These are phyloP conservation scores for Anolis apletophallus DNA, from an alignment of 2,797 vertebrate genomes.

Conservation along the genomic window DNA sequence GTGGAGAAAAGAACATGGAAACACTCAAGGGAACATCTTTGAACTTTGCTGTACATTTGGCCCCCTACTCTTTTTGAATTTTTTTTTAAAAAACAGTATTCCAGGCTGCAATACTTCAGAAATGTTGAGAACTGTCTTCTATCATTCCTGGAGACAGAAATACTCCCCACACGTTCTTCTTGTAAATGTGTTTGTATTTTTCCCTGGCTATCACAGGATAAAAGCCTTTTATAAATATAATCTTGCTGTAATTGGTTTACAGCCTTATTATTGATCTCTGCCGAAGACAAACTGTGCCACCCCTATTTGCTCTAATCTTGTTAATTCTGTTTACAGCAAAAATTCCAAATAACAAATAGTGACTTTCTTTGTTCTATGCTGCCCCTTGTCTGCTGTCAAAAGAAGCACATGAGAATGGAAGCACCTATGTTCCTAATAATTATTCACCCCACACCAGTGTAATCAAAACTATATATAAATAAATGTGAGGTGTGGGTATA, in stretches of 20 bases:
- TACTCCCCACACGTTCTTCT: neutral
- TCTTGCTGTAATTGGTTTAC: slow-evolving; percentile 22
- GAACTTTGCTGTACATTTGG: neutral
- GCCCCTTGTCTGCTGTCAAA: slow-evolving; percentile 44
- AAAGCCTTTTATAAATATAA: slow-evolving; percentile 43
- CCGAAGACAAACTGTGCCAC: slow-evolving; percentile 24
- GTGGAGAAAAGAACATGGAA: neutral
- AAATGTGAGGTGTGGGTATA: neutral
- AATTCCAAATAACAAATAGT: slow-evolving; percentile 48
- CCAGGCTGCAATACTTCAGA: neutral
- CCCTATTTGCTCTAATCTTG: slow-evolving; percentile 43
- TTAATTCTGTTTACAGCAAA: slow-evolving; percentile 52
- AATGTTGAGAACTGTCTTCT: neutral
- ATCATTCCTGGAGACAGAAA: neutral
- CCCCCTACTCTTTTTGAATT: neutral
- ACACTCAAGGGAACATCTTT: neutral
- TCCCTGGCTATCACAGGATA: slow-evolving; percentile 28
- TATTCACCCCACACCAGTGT: too few species aligned
- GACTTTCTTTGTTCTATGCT: slow-evolving; percentile 44
- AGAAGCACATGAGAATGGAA: slow-evolving; percentile 60
- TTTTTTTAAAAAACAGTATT: neutral
- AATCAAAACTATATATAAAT: too few species aligned
- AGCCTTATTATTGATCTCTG: slow-evolving; percentile 49
- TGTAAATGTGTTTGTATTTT: slow-evolving; percentile 25
- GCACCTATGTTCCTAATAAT: slow-evolving; percentile 40